Base-by-base conservation (phyloP, 2,797 vertebrate genomes). In the Protonibea diacanthus region DNA sequence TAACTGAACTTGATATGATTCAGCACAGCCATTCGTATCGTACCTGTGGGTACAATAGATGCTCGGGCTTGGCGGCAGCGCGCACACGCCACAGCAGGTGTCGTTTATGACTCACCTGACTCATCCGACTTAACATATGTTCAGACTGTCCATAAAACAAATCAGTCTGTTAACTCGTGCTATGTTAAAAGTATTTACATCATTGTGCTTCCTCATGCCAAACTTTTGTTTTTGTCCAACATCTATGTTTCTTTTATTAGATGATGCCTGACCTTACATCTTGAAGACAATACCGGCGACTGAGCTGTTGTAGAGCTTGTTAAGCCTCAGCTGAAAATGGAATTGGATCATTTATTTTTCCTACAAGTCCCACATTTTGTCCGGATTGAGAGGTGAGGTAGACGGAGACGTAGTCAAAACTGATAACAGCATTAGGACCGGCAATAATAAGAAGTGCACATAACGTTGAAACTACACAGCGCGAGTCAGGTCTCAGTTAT, bases 401-500 rank as follows among this genome's bases (percentile, higher is more conserved):
- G 51, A 66, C n/a, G 53, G 53, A 33, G 29, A 33, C 55, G 8
- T 2, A 49, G 44, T 72, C 8, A 42, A 33, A 79, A 72, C 44
- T 59, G 60, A 86, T 66, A 71, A 82, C 65, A 27, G 49, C 52
- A 85, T 77, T 52, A 69, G n/a, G 53, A 51, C 27, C 14, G 59
- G 45, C 17, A 65, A 45, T 23, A 63, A 74, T 56, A 69, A 60
- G 84, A 51, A 27, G 51, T 63, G 57, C 73, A 63, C 61, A 74
- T 66, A 29, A 74, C 74, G 69, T 44, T 77, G 60, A 78, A 77
- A 74, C 63, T 57, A 58, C 69, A 45, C 74, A 69, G 82, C 74
- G 47, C 6, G 60, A 71, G 80, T 72, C 60, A n/a, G 65, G 51
- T 52, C 68, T 83, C 80, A 21, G 76, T 84, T 67, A 67, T 82